Evolutionary conservation across 2,888 invertebrate genomes (phyloP).

Genomic region (Xestoiulus laeticollis): DNA sequence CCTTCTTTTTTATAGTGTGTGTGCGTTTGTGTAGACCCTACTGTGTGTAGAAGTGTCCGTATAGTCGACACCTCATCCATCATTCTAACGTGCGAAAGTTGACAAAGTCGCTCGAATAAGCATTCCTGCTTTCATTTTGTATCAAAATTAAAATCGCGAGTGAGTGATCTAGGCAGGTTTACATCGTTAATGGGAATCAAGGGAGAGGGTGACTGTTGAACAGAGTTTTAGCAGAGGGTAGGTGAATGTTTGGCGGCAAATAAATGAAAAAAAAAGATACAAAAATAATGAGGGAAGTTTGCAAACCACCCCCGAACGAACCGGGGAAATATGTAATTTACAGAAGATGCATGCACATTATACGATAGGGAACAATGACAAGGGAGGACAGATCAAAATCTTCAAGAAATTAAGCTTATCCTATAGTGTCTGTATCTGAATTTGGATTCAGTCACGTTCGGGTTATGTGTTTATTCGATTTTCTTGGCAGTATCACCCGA

Average conservation of each 20-base stretch:
- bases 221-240: background rate
- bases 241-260: background rate
- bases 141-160: constrained; percentile 43
- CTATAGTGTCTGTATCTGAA: background rate
- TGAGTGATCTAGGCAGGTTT: constrained; percentile 41
- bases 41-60: constrained; percentile 28
- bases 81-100: constrained; percentile 41
- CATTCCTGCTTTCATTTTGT: constrained; percentile 43
- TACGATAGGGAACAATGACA: background rate
- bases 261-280: background rate
- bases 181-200: constrained; percentile 28
- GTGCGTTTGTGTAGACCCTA: background rate
- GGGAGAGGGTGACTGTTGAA: background rate
- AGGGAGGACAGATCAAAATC: background rate
- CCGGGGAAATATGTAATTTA: background rate
- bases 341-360: background rate
- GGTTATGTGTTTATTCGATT: too few relatives aligned
- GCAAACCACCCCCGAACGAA: background rate
- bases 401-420: background rate
- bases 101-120: constrained; percentile 41
- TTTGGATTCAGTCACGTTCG: background rate
- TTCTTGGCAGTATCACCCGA: background rate
- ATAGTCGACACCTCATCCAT: constrained; percentile 43
- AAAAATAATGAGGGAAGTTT: background rate
- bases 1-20: background rate